These are phyloP conservation scores for Oncorhynchus nerka DNA, from an alignment of 2,113 vertebrate genomes.

Conservation along the genomic window DNA sequence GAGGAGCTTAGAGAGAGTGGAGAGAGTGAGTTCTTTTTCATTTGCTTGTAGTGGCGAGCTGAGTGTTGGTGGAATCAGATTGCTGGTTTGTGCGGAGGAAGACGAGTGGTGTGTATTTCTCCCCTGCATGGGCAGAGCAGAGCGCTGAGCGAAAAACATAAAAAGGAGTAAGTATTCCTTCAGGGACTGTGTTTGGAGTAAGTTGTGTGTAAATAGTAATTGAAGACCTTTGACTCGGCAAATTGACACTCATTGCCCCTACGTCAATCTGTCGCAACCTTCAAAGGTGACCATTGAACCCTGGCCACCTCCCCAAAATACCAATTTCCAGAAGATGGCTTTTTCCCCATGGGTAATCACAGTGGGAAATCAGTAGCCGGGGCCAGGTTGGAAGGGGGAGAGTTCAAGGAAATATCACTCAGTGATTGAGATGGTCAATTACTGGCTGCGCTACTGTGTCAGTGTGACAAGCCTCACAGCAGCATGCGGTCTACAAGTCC, in stretches of 20 bases:
- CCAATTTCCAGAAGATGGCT: slow-evolving; percentile 5
- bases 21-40: not conserved
- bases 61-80: not conserved
- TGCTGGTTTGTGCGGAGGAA: not conserved
- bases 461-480: not conserved
- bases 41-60: slow-evolving; percentile 1
- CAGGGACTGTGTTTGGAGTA: not conserved
- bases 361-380: not conserved
- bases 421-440: not conserved
- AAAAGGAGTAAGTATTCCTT: not conserved
- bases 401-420: slow-evolving; percentile 1
- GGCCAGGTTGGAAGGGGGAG: not conserved
- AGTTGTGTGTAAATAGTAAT: not conserved
- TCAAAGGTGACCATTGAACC: not conserved
- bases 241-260: not conserved
- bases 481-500: not conserved
- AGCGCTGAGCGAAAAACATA: not conserved
- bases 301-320: not conserved
- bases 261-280: not conserved
- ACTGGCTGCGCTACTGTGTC: not conserved
- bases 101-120: slow-evolving; percentile 2
- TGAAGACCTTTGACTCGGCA: not conserved
- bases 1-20: not conserved
- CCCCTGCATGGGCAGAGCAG: not conserved
- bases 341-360: not conserved